These are phyloP conservation scores for Thamnophis elegans DNA, from an alignment of 2,797 vertebrate species.

Conservation along the genomic window DNA sequence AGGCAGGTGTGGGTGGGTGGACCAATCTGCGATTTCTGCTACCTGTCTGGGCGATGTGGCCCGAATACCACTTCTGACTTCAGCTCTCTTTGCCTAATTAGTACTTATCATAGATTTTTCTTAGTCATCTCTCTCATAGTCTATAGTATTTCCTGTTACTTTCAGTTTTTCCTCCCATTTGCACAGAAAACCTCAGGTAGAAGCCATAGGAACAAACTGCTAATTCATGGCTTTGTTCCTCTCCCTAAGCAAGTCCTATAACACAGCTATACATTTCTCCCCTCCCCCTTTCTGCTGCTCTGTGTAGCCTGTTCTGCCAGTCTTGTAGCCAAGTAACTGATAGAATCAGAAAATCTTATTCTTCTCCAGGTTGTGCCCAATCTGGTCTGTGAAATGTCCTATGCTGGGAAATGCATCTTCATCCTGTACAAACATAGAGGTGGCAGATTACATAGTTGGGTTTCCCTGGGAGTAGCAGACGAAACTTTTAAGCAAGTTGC, in stretches of 20 bases:
- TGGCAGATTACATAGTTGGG: neutral
- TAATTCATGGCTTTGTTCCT: neutral
- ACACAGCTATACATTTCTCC: neutral
- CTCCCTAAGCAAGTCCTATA: neutral
- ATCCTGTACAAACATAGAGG: neutral
- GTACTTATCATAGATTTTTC: neutral
- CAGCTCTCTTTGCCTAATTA: neutral
- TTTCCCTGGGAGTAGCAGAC: neutral
- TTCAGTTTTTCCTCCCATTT: neutral
- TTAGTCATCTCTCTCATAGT: neutral
- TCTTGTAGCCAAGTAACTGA: neutral
- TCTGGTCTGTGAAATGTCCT: neutral
- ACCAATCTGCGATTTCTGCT: too few relatives aligned
- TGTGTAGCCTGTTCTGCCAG: neutral
- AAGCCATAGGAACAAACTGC: neutral
- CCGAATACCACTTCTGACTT: neutral
- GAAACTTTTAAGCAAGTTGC: neutral
- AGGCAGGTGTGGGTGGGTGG: too few relatives aligned
- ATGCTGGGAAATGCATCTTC: neutral
- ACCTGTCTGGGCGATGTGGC: too few relatives aligned
- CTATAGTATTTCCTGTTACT: neutral
- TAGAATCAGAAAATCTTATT: neutral
- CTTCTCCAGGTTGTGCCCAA: neutral
- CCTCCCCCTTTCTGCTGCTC: neutral
- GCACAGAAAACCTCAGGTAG: neutral